Percentiles rank a stretch among this genome's conserved stretches.
phyloP scores from a whole-genome alignment of 2,797 vertebrate species.

The Hephaestus fuliginosus region DNA sequence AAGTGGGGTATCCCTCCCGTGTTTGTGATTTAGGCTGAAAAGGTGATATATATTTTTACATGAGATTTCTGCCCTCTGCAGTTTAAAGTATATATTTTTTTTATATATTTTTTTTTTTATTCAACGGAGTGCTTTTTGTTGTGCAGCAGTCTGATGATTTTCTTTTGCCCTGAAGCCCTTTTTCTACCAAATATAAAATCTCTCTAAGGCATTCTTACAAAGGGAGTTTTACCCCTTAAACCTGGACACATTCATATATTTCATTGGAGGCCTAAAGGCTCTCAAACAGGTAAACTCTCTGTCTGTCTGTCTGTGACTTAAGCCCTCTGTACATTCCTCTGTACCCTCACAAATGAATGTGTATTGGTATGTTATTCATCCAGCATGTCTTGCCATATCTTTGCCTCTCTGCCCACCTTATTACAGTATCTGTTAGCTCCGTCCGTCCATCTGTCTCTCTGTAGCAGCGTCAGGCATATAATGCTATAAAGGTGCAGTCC shows the following conservation, averaged over 20 bases:
- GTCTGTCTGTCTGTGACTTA: neutral
- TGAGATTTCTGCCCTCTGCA: neutral
- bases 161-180: neutral
- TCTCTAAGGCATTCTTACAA: slow-evolving; percentile 11
- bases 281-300: slow-evolving; percentile 4
- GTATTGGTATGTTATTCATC: slow-evolving; percentile 16
- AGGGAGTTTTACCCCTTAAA: slow-evolving; percentile 6
- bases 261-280: neutral
- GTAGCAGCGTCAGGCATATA: slow-evolving; percentile 50
- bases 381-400: neutral
- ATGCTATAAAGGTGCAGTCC: slow-evolving; percentile 69
- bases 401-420: slow-evolving; percentile 19
- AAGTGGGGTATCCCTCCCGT: neutral
- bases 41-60: neutral
- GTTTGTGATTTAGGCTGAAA: slow-evolving; percentile 6
- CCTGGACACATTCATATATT: neutral
- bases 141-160: slow-evolving; percentile 20
- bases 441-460: slow-evolving; percentile 51
- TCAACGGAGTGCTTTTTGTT: neutral
- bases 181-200: slow-evolving; percentile 11
- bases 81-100: slow-evolving; percentile 10
- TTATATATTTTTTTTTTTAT: too few species aligned
- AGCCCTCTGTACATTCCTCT: neutral
- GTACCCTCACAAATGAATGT: slow-evolving; percentile 14
- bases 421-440: slow-evolving; percentile 44